These are phyloP conservation scores for Therioaphis trifolii DNA, from an alignment of 2,888 invertebrate species.

Conservation along the genomic window DNA sequence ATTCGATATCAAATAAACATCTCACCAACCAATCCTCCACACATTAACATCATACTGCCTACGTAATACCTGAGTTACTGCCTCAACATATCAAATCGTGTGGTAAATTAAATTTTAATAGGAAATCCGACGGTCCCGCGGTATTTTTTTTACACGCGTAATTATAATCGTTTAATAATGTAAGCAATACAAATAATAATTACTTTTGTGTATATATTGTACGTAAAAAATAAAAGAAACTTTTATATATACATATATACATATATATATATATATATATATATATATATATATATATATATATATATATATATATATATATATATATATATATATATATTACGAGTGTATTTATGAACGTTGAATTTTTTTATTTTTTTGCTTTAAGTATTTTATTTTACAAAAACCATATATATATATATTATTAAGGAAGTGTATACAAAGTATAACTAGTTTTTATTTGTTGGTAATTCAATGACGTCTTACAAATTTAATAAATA, in stretches of 20 bases:
- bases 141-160: not conserved
- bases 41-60: slow-evolving; percentile 1
- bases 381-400: not conserved
- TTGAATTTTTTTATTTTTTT: not conserved
- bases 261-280: no score
- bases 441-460: slow-evolving; percentile 44
- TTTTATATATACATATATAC: no score
- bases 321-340: no score
- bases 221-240: not conserved
- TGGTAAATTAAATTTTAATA: slow-evolving; percentile 20
- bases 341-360: not conserved
- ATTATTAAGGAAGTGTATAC: slow-evolving; percentile 22
- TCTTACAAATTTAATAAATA: slow-evolving; percentile 54
- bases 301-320: no score
- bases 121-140: not conserved
- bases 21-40: not conserved
- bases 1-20: not conserved
- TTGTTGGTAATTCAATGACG: slow-evolving; percentile 33
- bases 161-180: not conserved
- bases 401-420: not conserved
- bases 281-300: no score
- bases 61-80: not conserved
- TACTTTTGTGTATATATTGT: not conserved
- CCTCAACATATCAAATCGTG: slow-evolving; percentile 3
- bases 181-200: not conserved